Evolutionary conservation across 2,113 vertebrate species (phyloP).

Genomic region (Chamaetylas fuelleborni): DNA sequence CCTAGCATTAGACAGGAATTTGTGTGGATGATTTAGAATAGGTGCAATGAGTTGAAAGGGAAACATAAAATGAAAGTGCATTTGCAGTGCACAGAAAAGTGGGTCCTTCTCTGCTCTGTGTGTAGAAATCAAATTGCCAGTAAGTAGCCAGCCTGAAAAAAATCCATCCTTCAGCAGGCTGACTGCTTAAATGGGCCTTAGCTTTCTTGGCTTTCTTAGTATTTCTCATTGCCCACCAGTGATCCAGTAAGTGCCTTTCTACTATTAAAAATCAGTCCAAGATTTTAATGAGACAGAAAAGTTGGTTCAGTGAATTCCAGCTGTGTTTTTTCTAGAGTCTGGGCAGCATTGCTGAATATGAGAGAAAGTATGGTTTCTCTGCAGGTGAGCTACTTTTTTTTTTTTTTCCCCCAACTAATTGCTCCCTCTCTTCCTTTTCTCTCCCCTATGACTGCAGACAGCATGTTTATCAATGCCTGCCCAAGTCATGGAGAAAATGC

Average conservation of each 20-base stretch:
- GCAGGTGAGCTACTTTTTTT: background rate
- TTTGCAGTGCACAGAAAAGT: background rate
- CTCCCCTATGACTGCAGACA: background rate
- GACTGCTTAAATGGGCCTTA: background rate
- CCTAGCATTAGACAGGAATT: background rate
- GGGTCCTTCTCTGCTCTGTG: background rate
- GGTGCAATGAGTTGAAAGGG: background rate
- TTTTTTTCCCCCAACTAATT: background rate
- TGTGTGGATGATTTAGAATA: background rate
- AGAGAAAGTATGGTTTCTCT: background rate
- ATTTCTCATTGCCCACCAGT: background rate
- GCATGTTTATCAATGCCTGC: background rate
- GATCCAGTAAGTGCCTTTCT: background rate
- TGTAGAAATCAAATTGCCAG: background rate
- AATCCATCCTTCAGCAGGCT: background rate
- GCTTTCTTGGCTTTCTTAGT: background rate
- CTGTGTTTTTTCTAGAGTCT: background rate
- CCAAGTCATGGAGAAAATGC: background rate
- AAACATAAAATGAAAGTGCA: background rate
- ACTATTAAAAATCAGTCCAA: background rate
- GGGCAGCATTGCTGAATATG: background rate
- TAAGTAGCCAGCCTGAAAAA: background rate
- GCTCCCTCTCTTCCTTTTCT: background rate
- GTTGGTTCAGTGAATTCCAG: background rate
- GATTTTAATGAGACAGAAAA: conserved; percentile 19